Evolutionary conservation across 2,888 invertebrate species (phyloP).

Genomic region (Cancer borealis): DNA sequence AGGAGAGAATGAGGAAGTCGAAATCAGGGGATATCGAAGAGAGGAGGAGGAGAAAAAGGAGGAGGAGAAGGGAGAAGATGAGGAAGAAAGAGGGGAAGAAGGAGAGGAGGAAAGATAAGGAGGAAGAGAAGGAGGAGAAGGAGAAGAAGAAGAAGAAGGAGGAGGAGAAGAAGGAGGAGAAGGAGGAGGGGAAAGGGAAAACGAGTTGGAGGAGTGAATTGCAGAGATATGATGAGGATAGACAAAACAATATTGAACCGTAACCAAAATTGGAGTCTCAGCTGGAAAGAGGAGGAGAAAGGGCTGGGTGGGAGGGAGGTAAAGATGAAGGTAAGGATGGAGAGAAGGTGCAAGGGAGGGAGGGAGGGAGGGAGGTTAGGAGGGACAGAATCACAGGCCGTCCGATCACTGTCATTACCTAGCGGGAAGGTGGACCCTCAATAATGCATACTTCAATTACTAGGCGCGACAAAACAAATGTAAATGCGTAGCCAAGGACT

Average conservation of each 20-base stretch:
- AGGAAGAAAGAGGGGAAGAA: not conserved
- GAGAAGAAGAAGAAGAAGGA: not conserved
- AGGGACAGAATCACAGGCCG: not conserved
- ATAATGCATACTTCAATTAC: not conserved
- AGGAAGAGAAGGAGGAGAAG: not conserved
- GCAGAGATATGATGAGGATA: not conserved
- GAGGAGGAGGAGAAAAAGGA: not conserved
- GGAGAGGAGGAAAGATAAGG: not conserved
- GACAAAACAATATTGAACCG: constrained; percentile 9
- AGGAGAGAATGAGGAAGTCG: constrained; percentile 16
- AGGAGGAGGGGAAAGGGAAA: not conserved
- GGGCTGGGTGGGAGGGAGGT: not conserved
- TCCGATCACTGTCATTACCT: not conserved
- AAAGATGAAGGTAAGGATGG: not conserved
- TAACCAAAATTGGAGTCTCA: not conserved
- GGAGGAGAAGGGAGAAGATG: not conserved
- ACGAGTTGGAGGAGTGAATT: not conserved
- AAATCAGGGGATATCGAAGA: not conserved
- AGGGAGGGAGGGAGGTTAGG: not conserved
- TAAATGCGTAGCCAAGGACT: not conserved
- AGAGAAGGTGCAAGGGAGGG: not conserved
- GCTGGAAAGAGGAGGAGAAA: constrained; percentile 10
- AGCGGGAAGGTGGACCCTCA: constrained; percentile 20
- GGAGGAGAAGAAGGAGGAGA: not conserved
- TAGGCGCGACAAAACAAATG: constrained; percentile 18